phyloP scores from a whole-genome alignment of 2,113 vertebrate species.

The Polypterus bichir region DNA sequence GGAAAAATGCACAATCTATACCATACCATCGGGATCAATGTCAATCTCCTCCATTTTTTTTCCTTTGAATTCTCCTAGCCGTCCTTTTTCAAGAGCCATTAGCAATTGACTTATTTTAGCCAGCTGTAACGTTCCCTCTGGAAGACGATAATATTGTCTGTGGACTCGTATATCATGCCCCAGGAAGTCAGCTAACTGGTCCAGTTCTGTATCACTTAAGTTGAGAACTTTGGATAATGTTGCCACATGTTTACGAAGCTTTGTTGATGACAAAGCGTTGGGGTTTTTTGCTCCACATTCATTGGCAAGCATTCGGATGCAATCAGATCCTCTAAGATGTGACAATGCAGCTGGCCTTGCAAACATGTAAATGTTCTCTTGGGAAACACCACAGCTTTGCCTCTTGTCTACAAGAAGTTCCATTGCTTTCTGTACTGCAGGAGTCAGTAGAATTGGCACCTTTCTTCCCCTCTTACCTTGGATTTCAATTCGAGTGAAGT shows the following conservation, averaged over 20 bases:
- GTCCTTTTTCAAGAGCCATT: slow-evolving; percentile 1
- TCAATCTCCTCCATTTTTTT: slow-evolving; percentile 1
- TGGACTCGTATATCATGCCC: slow-evolving; percentile 20
- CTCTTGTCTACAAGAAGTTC: slow-evolving; percentile 23
- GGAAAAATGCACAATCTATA: too few species aligned
- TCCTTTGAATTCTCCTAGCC: not conserved
- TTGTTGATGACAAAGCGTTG: slow-evolving; percentile 8
- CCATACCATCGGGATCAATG: not conserved
- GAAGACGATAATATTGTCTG: slow-evolving; percentile 6
- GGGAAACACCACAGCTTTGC: slow-evolving; percentile 15
- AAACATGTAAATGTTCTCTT: slow-evolving; percentile 18
- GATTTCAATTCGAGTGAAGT: slow-evolving; percentile 23
- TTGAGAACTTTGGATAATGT: slow-evolving; percentile 15
- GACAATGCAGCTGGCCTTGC: slow-evolving; percentile 6
- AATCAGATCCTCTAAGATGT: slow-evolving; percentile 1
- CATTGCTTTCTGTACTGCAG: slow-evolving; percentile 17
- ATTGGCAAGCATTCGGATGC: slow-evolving; percentile 3
- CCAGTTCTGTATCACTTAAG: slow-evolving; percentile 17
- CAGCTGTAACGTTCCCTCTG: slow-evolving; percentile 16
- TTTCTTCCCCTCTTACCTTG: slow-evolving; percentile 22
- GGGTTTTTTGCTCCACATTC: slow-evolving; percentile 11
- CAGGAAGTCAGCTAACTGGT: slow-evolving; percentile 16
- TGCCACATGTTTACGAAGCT: slow-evolving; percentile 13
- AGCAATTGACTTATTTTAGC: slow-evolving; percentile 8
- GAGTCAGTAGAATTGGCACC: slow-evolving; percentile 24